A percentile compares a stretch with the other conserved stretches of the same genome.
Evolutionary conservation across 1,140 invertebrate species (phyloP).

Genomic region (Elysia chlorotica): DNA sequence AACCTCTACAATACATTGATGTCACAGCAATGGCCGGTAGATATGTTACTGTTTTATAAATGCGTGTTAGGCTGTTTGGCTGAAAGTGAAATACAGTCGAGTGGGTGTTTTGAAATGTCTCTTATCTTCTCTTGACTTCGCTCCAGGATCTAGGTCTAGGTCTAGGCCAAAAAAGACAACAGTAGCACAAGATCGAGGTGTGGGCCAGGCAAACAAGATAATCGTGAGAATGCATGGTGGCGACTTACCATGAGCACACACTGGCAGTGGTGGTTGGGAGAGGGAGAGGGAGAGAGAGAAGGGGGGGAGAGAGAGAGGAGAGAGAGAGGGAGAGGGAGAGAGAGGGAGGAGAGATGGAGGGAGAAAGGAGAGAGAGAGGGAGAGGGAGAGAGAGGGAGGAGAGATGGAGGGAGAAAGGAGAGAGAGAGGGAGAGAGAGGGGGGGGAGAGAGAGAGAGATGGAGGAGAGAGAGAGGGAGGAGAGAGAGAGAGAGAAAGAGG

Average conservation of each 20-base stretch:
- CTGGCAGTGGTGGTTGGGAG: too few species aligned
- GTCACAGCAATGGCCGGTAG: too few species aligned
- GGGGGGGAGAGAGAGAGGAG: not conserved
- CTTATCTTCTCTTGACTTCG: not conserved
- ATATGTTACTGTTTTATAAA: too few species aligned
- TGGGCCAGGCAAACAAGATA: not conserved
- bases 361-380: not conserved
- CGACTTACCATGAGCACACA: too few species aligned
- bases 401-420: not conserved
- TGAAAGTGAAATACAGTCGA: too few species aligned
- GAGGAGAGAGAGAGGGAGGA: not conserved
- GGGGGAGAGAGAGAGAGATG: not conserved
- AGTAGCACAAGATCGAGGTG: too few species aligned
- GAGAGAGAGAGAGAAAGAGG: not conserved
- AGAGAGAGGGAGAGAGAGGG: not conserved
- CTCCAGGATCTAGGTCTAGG: too few species aligned
- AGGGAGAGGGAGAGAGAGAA: too few species aligned
- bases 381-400: not conserved
- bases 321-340: conserved; percentile 5
- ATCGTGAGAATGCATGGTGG: not conserved
- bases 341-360: not conserved
- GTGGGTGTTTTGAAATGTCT: not conserved
- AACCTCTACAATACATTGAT: too few species aligned
- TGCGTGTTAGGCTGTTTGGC: too few species aligned
- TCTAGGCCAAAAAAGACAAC: too few species aligned